Evolutionary conservation across 1,140 invertebrate genomes (phyloP).

Genomic region (Anadara kagoshimensis): DNA sequence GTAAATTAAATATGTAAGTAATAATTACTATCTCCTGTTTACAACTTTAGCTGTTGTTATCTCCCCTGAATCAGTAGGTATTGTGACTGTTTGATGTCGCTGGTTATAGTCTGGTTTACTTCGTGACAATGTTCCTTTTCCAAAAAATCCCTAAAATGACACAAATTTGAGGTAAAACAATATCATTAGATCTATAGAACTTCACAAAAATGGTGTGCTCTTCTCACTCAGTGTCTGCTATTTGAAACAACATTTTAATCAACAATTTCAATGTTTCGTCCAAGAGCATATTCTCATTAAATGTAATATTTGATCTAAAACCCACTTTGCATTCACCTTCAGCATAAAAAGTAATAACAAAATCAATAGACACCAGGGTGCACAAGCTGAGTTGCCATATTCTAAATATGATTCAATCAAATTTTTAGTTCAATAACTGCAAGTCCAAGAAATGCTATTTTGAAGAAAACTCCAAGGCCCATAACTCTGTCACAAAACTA

Average conservation of each 20-base stretch:
- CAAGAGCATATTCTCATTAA: neutral
- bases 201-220: too few species aligned
- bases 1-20: too few species aligned
- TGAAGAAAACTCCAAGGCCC: too few species aligned
- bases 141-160: conserved; percentile 62
- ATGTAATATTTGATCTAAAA: neutral
- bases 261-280: neutral
- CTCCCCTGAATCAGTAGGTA: conserved; percentile 28
- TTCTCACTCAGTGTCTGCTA: too few species aligned
- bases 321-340: too few species aligned
- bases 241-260: neutral
- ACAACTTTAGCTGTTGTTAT: conserved; percentile 38
- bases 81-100: conserved; percentile 19
- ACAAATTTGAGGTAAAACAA: neutral
- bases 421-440: too few species aligned
- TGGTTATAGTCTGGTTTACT: conserved; percentile 51
- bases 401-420: too few species aligned
- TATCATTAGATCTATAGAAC: neutral
- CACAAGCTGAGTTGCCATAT: too few species aligned
- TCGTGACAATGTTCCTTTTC: conserved; percentile 59
- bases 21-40: conserved; percentile 46
- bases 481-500: too few species aligned
- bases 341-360: too few species aligned
- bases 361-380: too few species aligned
- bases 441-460: too few species aligned